Conservation (phyloP, 64 coral and sea anemone species). For the Montipora capricornis region DNA sequence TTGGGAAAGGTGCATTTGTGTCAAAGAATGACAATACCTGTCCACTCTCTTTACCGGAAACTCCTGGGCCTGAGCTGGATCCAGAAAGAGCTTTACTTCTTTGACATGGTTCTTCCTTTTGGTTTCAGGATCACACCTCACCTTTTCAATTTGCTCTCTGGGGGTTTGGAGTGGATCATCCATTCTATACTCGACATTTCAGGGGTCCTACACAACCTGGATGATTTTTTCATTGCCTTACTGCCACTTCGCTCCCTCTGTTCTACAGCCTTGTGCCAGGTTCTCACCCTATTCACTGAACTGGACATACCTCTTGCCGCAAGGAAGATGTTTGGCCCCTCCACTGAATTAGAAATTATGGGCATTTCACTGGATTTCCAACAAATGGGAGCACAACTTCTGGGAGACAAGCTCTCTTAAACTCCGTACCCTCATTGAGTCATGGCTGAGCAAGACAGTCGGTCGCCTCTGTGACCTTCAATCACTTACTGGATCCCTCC, state of each 20-base stretch:
- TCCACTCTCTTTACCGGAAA: conserved; percentile 40
- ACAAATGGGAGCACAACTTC: conserved; percentile 3
- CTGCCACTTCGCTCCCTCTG: background rate
- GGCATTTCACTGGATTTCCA: conserved; percentile 14
- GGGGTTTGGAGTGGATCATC: conserved; percentile 20
- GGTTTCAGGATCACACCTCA: background rate
- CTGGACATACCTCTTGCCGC: conserved; percentile 13
- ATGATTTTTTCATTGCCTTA: conserved; percentile 31
- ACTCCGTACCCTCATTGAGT: too few species aligned
- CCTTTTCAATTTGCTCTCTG: conserved; percentile 30
- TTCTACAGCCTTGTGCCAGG: background rate
- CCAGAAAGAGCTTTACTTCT: conserved; percentile 1
- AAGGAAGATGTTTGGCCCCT: background rate
- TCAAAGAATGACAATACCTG: conserved; percentile 36
- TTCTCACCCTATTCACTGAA: conserved; percentile 15
- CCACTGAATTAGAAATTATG: conserved; percentile 35
- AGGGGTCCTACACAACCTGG: conserved; percentile 23
- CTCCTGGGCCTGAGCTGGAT: conserved; percentile 28
- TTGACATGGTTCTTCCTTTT: background rate
- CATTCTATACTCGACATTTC: background rate
- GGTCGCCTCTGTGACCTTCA: too few species aligned
- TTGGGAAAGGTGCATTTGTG: conserved; percentile 28
- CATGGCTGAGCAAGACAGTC: too few species aligned
- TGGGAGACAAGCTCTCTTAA: too few species aligned
- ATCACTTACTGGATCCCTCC: conserved; percentile 3